phyloP scores from a whole-genome alignment of 2,888 invertebrate genomes.

The Netelia virgata region DNA sequence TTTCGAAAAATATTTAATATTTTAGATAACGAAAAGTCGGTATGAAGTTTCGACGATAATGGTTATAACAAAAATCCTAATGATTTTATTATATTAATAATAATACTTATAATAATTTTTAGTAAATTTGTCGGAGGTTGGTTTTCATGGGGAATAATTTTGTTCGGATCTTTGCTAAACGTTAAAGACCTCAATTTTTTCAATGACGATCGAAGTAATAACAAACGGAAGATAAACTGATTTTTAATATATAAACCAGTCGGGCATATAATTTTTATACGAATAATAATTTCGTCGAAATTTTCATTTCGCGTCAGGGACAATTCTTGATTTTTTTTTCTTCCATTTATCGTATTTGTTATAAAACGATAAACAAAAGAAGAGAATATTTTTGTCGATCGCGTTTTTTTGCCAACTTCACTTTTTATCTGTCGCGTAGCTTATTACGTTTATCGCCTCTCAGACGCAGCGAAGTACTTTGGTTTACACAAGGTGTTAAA shows the following conservation, averaged over 20 bases:
- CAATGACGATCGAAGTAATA: no score
- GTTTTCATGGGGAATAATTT: no score
- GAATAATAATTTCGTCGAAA: not conserved
- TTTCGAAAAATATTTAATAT: no score
- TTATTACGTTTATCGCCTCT: conserved; percentile 32
- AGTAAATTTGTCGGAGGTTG: no score
- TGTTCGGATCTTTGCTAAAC: no score
- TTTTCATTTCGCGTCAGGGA: not conserved
- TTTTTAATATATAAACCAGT: not conserved
- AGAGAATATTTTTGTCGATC: not conserved
- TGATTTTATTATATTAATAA: no score
- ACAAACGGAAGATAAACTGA: not conserved
- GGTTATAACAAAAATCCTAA: no score
- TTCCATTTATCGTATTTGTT: not conserved
- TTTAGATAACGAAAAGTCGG: no score
- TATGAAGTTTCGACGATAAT: no score
- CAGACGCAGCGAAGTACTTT: conserved; percentile 32
- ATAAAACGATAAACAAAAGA: not conserved
- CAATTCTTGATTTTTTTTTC: not conserved
- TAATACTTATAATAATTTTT: no score
- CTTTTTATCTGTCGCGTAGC: conserved; percentile 28
- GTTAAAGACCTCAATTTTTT: no score
- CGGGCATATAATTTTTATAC: not conserved
- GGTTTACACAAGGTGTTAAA: conserved; percentile 16
- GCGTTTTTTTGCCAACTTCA: conserved; percentile 32